phyloP scores from a whole-genome alignment of 2,113 vertebrate species.

The Eulacestoma nigropectus region DNA sequence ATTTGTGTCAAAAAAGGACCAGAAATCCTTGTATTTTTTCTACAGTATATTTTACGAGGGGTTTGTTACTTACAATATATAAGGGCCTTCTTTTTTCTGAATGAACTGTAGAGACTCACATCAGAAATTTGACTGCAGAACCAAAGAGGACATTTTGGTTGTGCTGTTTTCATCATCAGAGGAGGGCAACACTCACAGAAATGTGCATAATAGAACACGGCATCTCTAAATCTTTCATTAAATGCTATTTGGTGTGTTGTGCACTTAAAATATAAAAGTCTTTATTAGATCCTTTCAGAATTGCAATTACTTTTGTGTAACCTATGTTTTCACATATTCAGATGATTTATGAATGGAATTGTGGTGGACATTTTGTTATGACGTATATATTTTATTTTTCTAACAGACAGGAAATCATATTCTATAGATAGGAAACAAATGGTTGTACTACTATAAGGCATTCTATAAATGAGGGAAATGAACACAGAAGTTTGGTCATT shows the following conservation, averaged over 20 bases:
- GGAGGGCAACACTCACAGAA: not conserved
- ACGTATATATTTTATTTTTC: not conserved
- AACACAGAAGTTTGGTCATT: not conserved
- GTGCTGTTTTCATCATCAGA: not conserved
- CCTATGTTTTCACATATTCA: not conserved
- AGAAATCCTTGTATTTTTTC: not conserved
- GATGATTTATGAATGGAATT: not conserved
- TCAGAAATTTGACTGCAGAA: not conserved
- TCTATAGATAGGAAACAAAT: not conserved
- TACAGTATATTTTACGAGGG: not conserved
- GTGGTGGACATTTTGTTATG: not conserved
- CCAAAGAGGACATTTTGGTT: rapidly evolving
- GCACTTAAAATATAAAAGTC: not conserved
- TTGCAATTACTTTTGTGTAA: not conserved
- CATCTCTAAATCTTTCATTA: not conserved
- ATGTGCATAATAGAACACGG: not conserved
- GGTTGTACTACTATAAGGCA: not conserved
- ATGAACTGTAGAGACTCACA: not conserved
- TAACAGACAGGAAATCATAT: not conserved
- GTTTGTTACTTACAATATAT: not conserved
- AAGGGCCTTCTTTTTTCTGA: not conserved
- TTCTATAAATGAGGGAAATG: not conserved
- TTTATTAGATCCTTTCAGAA: not conserved
- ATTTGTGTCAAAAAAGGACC: not conserved
- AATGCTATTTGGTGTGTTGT: not conserved